These are phyloP conservation scores for Okamejei kenojei DNA, from an alignment of 2,797 vertebrate species.

Conservation along the genomic window DNA sequence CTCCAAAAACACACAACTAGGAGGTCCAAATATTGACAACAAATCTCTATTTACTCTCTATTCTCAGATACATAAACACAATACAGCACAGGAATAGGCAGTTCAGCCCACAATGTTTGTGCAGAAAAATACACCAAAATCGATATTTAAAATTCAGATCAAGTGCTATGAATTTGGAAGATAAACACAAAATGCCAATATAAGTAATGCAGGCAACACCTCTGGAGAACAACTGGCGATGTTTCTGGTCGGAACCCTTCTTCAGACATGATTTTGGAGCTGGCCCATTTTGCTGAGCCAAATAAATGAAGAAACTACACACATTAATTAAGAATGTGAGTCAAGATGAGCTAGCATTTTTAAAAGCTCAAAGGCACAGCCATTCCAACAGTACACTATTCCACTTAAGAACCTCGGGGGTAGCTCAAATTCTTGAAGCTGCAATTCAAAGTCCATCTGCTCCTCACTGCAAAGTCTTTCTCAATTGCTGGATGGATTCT, in stretches of 20 bases:
- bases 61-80: no score
- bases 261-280: neutral
- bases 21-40: no score
- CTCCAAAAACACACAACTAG: no score
- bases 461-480: neutral
- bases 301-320: neutral
- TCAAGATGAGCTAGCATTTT: neutral
- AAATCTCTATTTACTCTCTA: no score
- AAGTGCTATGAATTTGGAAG: neutral
- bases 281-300: neutral
- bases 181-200: no score
- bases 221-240: no score
- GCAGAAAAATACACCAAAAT: no score
- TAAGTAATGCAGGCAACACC: no score
- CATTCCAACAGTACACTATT: neutral
- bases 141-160: neutral
- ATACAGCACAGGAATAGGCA: no score
- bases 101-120: no score
- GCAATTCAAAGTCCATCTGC: neutral
- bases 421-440: neutral
- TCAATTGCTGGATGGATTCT: neutral
- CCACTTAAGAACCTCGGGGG: neutral
- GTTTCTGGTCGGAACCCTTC: no score
- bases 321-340: neutral
- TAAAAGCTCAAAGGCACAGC: neutral